These are phyloP conservation scores for Puntigrus tetrazona DNA, from an alignment of 2,113 vertebrate species.

Conservation along the genomic window DNA sequence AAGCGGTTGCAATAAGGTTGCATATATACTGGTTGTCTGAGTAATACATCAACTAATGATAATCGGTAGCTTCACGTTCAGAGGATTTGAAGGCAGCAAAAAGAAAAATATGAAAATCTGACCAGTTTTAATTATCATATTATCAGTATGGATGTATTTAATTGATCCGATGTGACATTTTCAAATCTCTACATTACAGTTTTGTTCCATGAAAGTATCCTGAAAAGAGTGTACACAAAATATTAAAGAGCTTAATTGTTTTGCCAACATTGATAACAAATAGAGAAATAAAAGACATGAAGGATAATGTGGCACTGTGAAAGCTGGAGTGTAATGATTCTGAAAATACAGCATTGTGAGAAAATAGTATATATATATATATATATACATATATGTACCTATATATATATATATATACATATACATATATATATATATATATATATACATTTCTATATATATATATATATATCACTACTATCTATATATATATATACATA, in stretches of 20 bases:
- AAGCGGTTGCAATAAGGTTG: neutral
- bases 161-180: neutral
- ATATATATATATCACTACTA: too few relatives aligned
- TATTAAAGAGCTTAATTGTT: neutral
- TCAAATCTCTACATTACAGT: too few relatives aligned
- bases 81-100: neutral
- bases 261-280: neutral
- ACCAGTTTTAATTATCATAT: too few relatives aligned
- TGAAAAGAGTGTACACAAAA: neutral
- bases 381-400: too few relatives aligned
- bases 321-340: neutral
- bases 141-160: neutral
- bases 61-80: neutral
- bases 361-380: too few relatives aligned
- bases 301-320: neutral
- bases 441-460: too few relatives aligned
- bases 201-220: neutral
- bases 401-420: too few relatives aligned
- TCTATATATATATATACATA: too few relatives aligned
- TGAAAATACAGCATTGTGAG: neutral
- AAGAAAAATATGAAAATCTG: too few relatives aligned
- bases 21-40: neutral
- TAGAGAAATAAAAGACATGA: neutral
- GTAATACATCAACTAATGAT: neutral
- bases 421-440: too few relatives aligned